Conservation (phyloP, 2,888 invertebrate genomes). For the Troides oblongomaculatus region DNA sequence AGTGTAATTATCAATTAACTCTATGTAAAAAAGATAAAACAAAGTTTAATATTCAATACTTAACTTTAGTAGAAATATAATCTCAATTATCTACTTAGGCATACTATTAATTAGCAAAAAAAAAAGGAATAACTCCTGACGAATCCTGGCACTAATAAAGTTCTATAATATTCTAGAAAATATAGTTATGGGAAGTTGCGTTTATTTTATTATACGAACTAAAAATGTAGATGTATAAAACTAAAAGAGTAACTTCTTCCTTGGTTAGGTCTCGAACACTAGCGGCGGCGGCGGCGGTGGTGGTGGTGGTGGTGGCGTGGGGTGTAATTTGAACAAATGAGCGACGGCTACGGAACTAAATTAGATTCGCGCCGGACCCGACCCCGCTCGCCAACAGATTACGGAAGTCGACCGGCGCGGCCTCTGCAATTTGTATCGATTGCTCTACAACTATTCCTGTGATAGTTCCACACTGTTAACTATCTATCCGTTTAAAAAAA, state of each 20-base stretch:
- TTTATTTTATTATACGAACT: neutral
- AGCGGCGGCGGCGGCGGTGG: constrained; percentile 29
- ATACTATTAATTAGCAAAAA: too few relatives aligned
- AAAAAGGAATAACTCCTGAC: too few relatives aligned
- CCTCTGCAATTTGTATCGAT: constrained; percentile 51
- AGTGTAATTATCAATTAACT: too few relatives aligned
- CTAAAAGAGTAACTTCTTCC: constrained; percentile 6
- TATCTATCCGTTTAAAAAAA: too few relatives aligned
- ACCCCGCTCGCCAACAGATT: constrained; percentile 52
- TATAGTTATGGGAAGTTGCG: neutral
- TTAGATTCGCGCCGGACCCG: constrained; percentile 75
- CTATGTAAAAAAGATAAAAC: too few relatives aligned
- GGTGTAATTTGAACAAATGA: constrained; percentile 84
- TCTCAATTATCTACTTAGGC: too few relatives aligned
- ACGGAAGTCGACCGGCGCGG: constrained; percentile 46
- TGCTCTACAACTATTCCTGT: constrained; percentile 32
- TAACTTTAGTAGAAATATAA: too few relatives aligned
- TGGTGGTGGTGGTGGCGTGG: constrained; percentile 34
- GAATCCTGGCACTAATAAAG: too few relatives aligned
- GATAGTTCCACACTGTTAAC: constrained; percentile 5
- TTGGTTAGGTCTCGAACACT: constrained; percentile 33
- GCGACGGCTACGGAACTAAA: constrained; percentile 82
- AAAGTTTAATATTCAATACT: too few relatives aligned
- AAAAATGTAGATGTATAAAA: constrained; percentile 11
- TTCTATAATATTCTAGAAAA: too few relatives aligned